Conservation (phyloP, 1,140 invertebrate species). For the Protaetia brevitarsis region DNA sequence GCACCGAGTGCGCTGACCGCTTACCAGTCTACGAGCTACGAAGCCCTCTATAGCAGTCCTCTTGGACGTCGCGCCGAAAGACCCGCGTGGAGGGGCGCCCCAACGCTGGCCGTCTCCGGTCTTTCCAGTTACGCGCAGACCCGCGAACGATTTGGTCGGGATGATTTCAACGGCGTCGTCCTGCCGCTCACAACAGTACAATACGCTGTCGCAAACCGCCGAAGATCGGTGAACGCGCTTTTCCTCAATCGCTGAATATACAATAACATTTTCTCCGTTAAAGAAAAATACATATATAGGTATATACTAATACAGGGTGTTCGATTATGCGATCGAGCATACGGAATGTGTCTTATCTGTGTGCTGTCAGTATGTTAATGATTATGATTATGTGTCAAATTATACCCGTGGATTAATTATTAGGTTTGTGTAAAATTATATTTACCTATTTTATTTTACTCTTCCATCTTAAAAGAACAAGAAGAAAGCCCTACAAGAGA, state of each 20-base stretch:
- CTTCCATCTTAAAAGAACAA: neutral
- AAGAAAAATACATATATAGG: neutral
- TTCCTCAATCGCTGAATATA: neutral
- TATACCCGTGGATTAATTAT: constrained; percentile 5
- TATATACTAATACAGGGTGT: constrained; percentile 9
- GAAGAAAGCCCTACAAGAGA: neutral
- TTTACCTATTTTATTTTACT: neutral
- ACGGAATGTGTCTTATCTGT: constrained; percentile 10
- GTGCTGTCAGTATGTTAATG: neutral
- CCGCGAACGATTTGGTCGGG: constrained; percentile 4
- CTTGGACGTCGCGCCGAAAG: constrained; percentile 14
- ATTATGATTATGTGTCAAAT: constrained; percentile 10
- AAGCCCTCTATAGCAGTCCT: constrained; percentile 5
- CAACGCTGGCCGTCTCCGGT: constrained; percentile 11
- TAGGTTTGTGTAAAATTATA: constrained; percentile 8
- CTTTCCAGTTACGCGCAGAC: constrained; percentile 16
- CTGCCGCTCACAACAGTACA: neutral
- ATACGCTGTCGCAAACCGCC: constrained; percentile 7
- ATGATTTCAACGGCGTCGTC: constrained; percentile 5
- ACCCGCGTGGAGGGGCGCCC: constrained; percentile 9
- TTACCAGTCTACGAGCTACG: constrained; percentile 11
- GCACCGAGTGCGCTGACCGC: constrained; percentile 10
- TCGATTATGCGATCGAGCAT: constrained; percentile 11
- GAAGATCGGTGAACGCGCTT: constrained; percentile 6
- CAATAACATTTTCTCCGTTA: neutral